A percentile compares a stretch with the other conserved stretches of the same genome.
Conservation (phyloP, 2,888 invertebrate genomes). For the Conistra vaccinii region DNA sequence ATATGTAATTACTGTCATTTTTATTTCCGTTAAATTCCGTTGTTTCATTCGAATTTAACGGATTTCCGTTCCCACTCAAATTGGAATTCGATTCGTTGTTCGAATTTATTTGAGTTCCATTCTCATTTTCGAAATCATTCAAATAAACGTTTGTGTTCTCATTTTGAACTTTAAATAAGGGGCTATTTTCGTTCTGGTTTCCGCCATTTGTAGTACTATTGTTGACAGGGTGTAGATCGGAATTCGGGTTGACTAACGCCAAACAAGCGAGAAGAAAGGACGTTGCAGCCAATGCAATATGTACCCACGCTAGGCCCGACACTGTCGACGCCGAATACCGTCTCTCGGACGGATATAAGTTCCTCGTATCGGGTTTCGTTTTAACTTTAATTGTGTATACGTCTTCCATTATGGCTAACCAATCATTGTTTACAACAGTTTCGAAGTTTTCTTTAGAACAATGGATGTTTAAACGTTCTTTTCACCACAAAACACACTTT, state of each 20-base stretch:
- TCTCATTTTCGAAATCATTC: constrained; percentile 52
- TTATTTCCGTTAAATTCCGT: constrained; percentile 65
- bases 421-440: constrained; percentile 69
- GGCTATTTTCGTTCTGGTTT: constrained; percentile 40
- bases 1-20: constrained; percentile 71
- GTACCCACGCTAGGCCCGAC: constrained; percentile 92
- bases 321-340: constrained; percentile 93
- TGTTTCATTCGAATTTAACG: constrained; percentile 48
- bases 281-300: constrained; percentile 91
- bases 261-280: constrained; percentile 90
- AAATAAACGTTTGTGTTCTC: constrained; percentile 41
- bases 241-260: constrained; percentile 83
- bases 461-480: constrained; percentile 37
- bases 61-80: constrained; percentile 56
- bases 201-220: constrained; percentile 53
- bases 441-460: constrained; percentile 58
- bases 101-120: constrained; percentile 55
- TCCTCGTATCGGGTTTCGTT: constrained; percentile 91
- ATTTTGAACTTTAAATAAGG: constrained; percentile 16
- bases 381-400: constrained; percentile 93
- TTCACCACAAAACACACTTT: constrained; percentile 34
- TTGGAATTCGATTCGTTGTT: constrained; percentile 57
- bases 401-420: constrained; percentile 90
- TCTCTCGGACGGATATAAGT: constrained; percentile 92
- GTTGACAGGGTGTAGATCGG: constrained; percentile 53